Percentiles rank a stretch among this genome's conserved stretches.
These are phyloP conservation scores for Mercenaria mercenaria DNA, from an alignment of 1,140 invertebrate species.

Conservation along the genomic window DNA sequence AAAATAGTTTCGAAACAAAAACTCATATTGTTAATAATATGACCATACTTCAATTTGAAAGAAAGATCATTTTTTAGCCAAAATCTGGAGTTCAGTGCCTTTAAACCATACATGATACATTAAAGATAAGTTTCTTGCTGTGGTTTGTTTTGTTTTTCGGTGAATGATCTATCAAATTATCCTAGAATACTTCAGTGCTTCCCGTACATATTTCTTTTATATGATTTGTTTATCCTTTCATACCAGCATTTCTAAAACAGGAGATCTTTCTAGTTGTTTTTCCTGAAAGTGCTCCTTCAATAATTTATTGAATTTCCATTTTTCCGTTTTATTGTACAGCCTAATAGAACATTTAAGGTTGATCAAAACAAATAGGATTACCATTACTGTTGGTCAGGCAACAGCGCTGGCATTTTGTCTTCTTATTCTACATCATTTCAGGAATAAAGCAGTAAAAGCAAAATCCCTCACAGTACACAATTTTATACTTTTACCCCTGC, in stretches of 20 bases:
- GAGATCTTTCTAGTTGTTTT: background rate
- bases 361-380: background rate
- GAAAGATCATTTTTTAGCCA: no score
- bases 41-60: no score
- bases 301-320: constrained; percentile 8
- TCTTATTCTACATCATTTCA: no score
- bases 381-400: background rate
- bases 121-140: no score
- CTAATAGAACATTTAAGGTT: background rate
- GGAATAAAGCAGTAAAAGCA: no score
- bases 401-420: no score
- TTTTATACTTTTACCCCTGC: no score
- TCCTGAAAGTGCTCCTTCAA: background rate
- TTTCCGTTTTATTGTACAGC: background rate
- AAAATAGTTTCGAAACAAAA: no score
- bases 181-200: background rate
- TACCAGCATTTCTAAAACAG: background rate
- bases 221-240: background rate
- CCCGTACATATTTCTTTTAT: background rate
- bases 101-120: no score
- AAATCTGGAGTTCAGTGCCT: no score
- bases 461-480: no score
- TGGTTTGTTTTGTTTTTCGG: background rate
- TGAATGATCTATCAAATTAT: background rate
- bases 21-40: no score